Conservation (phyloP, 2,888 invertebrate genomes). For the Diaprepes abbreviatus region DNA sequence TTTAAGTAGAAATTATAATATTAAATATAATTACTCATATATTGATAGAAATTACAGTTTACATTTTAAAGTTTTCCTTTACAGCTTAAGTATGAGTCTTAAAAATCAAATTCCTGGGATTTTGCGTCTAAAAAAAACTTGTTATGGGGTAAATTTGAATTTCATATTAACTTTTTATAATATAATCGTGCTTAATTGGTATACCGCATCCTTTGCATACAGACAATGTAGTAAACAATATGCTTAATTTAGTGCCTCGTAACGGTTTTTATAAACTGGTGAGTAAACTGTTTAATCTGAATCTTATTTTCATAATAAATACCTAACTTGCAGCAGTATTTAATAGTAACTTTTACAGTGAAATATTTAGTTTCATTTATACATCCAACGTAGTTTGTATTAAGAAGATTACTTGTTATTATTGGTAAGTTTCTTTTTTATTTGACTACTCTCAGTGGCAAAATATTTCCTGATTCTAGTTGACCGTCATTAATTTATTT, state of each 20-base stretch:
- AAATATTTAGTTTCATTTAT: not conserved
- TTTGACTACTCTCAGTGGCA: too few relatives aligned
- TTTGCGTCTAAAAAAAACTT: not conserved
- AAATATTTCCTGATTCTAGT: too few relatives aligned
- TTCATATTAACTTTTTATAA: constrained; percentile 14
- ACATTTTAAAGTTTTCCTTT: not conserved
- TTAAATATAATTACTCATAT: too few relatives aligned
- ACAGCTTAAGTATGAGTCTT: not conserved
- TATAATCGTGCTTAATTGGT: constrained; percentile 30
- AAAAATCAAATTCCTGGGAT: not conserved
- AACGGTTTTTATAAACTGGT: constrained; percentile 2
- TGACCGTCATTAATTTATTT: too few relatives aligned
- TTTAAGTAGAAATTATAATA: too few relatives aligned
- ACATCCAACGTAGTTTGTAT: too few relatives aligned
- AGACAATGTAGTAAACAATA: constrained; percentile 22
- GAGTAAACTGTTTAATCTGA: constrained; percentile 29
- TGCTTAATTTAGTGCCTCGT: not conserved
- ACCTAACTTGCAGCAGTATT: not conserved
- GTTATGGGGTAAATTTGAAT: constrained; percentile 1
- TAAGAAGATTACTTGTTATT: too few relatives aligned
- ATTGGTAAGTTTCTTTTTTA: too few relatives aligned
- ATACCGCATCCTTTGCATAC: constrained; percentile 32
- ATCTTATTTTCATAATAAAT: not conserved
- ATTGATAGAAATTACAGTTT: too few relatives aligned
- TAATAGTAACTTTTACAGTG: not conserved